Percentiles rank a stretch among this genome's conserved stretches.
phyloP scores from a whole-genome alignment of 2,888 invertebrate genomes.

The Amiota communis region DNA sequence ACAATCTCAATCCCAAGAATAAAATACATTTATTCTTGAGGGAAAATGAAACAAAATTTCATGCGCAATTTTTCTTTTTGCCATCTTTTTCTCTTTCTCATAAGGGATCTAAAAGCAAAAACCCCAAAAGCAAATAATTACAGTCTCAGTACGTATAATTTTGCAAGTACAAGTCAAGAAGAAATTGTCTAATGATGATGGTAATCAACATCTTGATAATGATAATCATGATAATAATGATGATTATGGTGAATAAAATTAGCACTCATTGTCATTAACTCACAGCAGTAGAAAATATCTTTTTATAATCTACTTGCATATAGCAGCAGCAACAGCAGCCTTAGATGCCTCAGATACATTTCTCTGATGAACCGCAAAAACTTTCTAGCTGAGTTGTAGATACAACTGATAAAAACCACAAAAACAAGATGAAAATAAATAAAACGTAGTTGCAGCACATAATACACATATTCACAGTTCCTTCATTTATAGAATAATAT shows the following conservation, averaged over 20 bases:
- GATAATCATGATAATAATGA: neutral
- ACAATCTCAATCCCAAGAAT: neutral
- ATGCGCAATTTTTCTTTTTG: too few species aligned
- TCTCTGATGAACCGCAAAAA: slow-evolving; percentile 4
- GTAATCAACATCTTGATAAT: neutral
- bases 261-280: neutral
- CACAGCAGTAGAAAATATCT: neutral
- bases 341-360: slow-evolving; percentile 10
- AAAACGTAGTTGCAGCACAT: neutral
- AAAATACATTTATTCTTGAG: neutral
- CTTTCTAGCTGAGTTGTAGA: neutral
- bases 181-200: too few species aligned
- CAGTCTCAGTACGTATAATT: slow-evolving; percentile 20
- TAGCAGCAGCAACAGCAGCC: neutral
- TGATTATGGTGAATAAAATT: neutral
- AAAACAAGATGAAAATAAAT: neutral
- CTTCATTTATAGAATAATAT: neutral
- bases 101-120: neutral
- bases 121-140: slow-evolving; percentile 10
- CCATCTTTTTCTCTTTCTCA: too few species aligned
- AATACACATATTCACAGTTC: neutral
- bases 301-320: slow-evolving; percentile 11
- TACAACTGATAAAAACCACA: neutral
- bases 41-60: too few species aligned
- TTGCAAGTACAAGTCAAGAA: neutral